Evolutionary conservation across 2,888 invertebrate genomes (phyloP).

Genomic region (Oscheius sp.): DNA sequence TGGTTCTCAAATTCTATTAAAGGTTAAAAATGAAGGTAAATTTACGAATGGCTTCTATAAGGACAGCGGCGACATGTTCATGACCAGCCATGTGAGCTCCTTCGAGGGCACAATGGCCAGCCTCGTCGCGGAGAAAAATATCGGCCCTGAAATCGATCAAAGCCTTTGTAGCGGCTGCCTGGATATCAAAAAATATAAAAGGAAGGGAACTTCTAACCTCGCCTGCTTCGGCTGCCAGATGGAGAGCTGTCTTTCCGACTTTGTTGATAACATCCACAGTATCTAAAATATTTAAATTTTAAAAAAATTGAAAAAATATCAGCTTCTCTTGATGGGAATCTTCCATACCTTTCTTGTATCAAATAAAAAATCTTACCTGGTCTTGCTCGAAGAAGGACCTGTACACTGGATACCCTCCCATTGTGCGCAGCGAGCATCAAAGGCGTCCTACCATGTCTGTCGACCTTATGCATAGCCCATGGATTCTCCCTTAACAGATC

Average conservation of each 20-base stretch:
- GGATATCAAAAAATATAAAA: slow-evolving; percentile 2
- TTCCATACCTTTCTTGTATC: not conserved
- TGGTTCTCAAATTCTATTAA: slow-evolving; percentile 50
- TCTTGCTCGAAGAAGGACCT: not conserved
- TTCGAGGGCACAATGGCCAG: slow-evolving; percentile 80
- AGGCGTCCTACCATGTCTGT: slow-evolving; percentile 78
- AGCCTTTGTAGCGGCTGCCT: slow-evolving; percentile 9
- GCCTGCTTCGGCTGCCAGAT: slow-evolving; percentile 63
- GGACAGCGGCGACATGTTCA: slow-evolving; percentile 68
- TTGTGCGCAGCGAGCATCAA: slow-evolving; percentile 81
- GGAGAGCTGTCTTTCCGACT: slow-evolving; percentile 60
- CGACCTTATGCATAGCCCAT: slow-evolving; percentile 46
- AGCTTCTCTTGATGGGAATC: not conserved
- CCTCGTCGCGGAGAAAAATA: slow-evolving; percentile 70
- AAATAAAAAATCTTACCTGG: slow-evolving; percentile 6
- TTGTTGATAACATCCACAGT: slow-evolving; percentile 50
- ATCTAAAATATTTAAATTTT: slow-evolving; percentile 21
- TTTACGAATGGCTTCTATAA: slow-evolving; percentile 62
- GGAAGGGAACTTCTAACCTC: no score
- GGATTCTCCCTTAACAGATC: slow-evolving; percentile 77
- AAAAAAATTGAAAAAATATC: not conserved
- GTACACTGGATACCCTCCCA: slow-evolving; percentile 76
- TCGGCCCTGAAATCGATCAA: slow-evolving; percentile 71
- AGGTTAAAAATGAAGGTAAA: slow-evolving; percentile 5
- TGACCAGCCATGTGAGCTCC: slow-evolving; percentile 80